These are phyloP conservation scores for Labeo catla DNA, from an alignment of 2,113 vertebrate genomes.

Conservation along the genomic window DNA sequence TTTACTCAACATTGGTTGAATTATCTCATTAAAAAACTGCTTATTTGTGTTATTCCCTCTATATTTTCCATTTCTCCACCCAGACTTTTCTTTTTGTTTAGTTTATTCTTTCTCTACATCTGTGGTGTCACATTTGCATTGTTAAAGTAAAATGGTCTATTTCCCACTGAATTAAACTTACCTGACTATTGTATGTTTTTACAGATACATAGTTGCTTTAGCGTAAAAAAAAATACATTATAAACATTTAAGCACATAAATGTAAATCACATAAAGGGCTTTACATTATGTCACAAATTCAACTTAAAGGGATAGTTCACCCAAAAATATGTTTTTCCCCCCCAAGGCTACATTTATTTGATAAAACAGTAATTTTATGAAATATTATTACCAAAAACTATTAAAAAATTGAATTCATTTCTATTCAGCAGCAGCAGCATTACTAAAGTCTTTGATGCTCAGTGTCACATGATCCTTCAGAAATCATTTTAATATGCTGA, in stretches of 20 bases:
- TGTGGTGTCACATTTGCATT: neutral
- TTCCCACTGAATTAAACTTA: neutral
- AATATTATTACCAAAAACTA: too few species aligned
- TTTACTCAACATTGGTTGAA: neutral
- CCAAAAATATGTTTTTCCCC: too few species aligned
- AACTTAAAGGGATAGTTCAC: too few species aligned
- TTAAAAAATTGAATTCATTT: too few species aligned
- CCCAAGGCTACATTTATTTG: too few species aligned
- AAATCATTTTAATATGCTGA: neutral
- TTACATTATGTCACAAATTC: too few species aligned
- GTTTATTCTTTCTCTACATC: neutral
- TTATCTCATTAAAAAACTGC: neutral
- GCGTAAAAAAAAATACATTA: neutral
- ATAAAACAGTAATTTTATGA: too few species aligned
- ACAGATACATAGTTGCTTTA: neutral
- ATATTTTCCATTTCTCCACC: neutral
- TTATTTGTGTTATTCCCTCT: neutral
- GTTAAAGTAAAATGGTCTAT: neutral
- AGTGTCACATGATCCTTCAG: neutral
- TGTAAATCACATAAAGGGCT: too few species aligned
- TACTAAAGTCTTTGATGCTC: neutral
- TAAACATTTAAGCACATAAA: neutral
- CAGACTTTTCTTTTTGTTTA: neutral
- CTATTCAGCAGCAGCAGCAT: neutral
- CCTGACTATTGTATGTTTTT: neutral